phyloP scores from a whole-genome alignment of 64 coral and sea anemone genomes.

The Stichodactyla helianthus region DNA sequence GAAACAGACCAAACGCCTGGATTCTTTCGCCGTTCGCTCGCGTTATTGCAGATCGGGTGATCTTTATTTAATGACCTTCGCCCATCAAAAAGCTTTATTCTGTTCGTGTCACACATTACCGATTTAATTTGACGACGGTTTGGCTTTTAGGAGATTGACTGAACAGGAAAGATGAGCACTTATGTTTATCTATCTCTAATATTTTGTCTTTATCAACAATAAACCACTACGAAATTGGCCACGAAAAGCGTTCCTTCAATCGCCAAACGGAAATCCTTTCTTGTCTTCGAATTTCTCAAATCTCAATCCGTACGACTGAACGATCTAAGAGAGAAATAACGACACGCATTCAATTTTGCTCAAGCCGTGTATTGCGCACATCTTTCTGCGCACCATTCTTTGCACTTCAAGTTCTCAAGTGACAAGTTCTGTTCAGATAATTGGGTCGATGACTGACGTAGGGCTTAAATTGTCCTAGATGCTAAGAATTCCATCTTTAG shows the following conservation, averaged over 20 bases:
- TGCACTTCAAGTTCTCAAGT: conserved; percentile 37
- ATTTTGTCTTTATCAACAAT: neutral
- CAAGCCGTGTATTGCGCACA: neutral
- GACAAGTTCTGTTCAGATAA: conserved; percentile 64
- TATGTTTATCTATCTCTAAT: neutral
- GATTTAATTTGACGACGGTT: conserved; percentile 5
- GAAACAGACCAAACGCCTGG: neutral
- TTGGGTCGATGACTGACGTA: conserved; percentile 54
- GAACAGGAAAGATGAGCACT: conserved; percentile 2
- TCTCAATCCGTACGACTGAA: neutral
- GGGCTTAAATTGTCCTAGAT: conserved; percentile 41
- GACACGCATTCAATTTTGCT: neutral
- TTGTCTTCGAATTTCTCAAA: neutral
- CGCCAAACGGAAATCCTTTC: conserved; percentile 19
- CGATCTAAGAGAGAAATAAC: neutral
- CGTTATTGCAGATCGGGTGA: conserved; percentile 15
- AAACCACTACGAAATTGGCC: neutral
- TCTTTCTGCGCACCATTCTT: neutral
- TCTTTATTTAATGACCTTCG: conserved; percentile 23
- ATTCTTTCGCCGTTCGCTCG: neutral
- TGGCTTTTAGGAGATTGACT: neutral
- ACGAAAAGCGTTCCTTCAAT: neutral
- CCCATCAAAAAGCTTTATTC: neutral
- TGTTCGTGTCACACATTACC: conserved; percentile 14
- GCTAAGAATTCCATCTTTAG: conserved; percentile 76